Evolutionary conservation across 2,888 invertebrate species (phyloP).

Genomic region (Hemaris fuciformis): DNA sequence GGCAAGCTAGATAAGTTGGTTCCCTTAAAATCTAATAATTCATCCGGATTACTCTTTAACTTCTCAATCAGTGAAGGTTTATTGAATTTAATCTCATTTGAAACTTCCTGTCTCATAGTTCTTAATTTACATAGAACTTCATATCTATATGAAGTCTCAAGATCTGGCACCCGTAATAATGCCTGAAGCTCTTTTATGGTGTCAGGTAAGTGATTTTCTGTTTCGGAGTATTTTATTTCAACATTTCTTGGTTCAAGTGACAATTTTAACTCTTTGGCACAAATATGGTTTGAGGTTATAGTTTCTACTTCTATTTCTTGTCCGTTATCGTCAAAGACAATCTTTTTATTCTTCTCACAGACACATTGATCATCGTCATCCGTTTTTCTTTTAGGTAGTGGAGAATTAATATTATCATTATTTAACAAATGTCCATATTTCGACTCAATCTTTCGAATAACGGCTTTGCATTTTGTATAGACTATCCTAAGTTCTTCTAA

Average conservation of each 20-base stretch:
- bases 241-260: conserved; percentile 27
- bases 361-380: conserved; percentile 42
- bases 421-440: conserved; percentile 69
- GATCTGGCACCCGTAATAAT: conserved; percentile 46
- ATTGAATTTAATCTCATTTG: conserved; percentile 52
- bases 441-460: conserved; percentile 59
- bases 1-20: conserved; percentile 55
- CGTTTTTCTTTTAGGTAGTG: not conserved
- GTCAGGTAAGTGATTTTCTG: conserved; percentile 46
- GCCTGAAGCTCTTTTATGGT: conserved; percentile 43
- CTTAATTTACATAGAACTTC: conserved; percentile 57
- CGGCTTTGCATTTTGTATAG: conserved; percentile 60
- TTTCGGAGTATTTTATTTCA: conserved; percentile 48
- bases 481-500: conserved; percentile 55
- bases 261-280: conserved; percentile 41
- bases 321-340: conserved; percentile 68
- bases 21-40: conserved; percentile 60
- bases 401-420: conserved; percentile 25
- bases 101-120: conserved; percentile 44
- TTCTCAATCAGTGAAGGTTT: conserved; percentile 52
- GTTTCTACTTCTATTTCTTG: conserved; percentile 39
- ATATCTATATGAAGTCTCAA: conserved; percentile 44
- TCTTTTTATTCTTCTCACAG: conserved; percentile 58
- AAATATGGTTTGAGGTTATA: conserved; percentile 48
- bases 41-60: conserved; percentile 53